Percentiles rank a stretch among this genome's conserved stretches.
phyloP scores from a whole-genome alignment of 2,888 invertebrate species.

The Spialia ferax region DNA sequence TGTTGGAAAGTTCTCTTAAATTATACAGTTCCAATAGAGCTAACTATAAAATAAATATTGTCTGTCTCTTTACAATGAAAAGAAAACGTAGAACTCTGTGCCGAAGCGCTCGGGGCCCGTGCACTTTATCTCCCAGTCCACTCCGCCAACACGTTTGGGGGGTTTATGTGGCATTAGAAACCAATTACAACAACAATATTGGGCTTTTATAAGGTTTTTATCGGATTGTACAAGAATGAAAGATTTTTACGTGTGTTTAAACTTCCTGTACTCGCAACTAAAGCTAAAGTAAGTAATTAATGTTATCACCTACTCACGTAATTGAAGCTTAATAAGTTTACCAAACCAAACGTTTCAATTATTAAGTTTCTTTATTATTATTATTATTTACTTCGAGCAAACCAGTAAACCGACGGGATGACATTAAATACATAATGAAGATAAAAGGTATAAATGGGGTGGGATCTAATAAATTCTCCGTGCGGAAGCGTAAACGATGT shows the following conservation, averaged over 20 bases:
- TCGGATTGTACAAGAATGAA: slow-evolving; percentile 12
- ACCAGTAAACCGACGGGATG: slow-evolving; percentile 49
- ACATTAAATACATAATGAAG: slow-evolving; percentile 78
- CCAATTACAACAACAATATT: slow-evolving; percentile 84
- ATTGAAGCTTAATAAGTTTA: not conserved
- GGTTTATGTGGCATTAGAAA: slow-evolving; percentile 86
- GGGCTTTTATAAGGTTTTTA: slow-evolving; percentile 52
- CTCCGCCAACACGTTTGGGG: slow-evolving; percentile 84
- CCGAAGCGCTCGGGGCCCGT: slow-evolving; percentile 55
- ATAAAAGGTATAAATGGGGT: slow-evolving; percentile 82
- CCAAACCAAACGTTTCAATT: too few relatives aligned
- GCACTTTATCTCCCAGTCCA: slow-evolving; percentile 83
- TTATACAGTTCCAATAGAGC: slow-evolving; percentile 39
- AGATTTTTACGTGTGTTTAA: slow-evolving; percentile 19
- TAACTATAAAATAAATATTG: slow-evolving; percentile 41
- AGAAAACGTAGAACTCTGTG: slow-evolving; percentile 42
- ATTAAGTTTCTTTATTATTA: too few relatives aligned
- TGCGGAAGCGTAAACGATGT: slow-evolving; percentile 83
- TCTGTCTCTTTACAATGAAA: slow-evolving; percentile 44
- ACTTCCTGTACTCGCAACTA: not conserved
- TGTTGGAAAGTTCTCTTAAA: slow-evolving; percentile 30
- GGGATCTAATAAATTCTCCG: slow-evolving; percentile 81
- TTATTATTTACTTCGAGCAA: slow-evolving; percentile 20
- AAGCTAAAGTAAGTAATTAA: not conserved
- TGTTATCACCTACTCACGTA: not conserved